Percentiles rank a stretch among this genome's conserved stretches.
Conservation (phyloP, 2,113 vertebrate genomes). For the Apistogramma diplotaenia region DNA sequence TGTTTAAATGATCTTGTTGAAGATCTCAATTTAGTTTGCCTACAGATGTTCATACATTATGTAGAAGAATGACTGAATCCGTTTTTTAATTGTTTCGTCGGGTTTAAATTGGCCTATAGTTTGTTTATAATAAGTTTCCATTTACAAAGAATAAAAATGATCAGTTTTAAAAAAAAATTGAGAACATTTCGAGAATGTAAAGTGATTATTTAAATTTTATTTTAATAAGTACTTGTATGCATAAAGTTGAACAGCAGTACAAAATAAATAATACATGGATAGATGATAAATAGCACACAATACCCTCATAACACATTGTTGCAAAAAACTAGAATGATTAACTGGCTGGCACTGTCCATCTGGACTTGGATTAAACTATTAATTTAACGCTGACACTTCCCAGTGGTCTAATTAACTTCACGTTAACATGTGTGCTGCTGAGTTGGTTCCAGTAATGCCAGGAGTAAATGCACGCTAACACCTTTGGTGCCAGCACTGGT, state of each 20-base stretch:
- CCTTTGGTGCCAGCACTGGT: conserved; percentile 1
- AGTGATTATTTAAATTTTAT: neutral
- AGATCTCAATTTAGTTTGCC: too few species aligned
- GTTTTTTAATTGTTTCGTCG: too few species aligned
- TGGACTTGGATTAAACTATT: conserved; percentile 36
- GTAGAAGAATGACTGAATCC: too few species aligned
- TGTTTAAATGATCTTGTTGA: too few species aligned
- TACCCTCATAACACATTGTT: neutral
- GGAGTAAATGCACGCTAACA: conserved; percentile 14
- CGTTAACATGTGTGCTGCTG: conserved; percentile 22
- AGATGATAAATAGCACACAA: neutral
- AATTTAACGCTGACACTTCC: conserved; percentile 47
- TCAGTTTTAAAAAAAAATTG: too few species aligned
- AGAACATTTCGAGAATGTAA: neutral
- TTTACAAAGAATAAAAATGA: too few species aligned
- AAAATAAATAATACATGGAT: neutral
- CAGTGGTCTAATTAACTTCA: conserved; percentile 41
- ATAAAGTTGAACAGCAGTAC: neutral
- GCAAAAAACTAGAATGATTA: conserved; percentile 11
- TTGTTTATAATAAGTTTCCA: too few species aligned
- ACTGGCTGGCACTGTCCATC: conserved; percentile 26
- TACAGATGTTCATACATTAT: too few species aligned
- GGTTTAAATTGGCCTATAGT: too few species aligned
- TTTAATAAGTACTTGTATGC: neutral
- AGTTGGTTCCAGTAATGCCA: conserved; percentile 10